A percentile compares a stretch with the other conserved stretches of the same genome.
Conservation (phyloP, 2,888 invertebrate genomes). For the Chrysina gloriosa region DNA sequence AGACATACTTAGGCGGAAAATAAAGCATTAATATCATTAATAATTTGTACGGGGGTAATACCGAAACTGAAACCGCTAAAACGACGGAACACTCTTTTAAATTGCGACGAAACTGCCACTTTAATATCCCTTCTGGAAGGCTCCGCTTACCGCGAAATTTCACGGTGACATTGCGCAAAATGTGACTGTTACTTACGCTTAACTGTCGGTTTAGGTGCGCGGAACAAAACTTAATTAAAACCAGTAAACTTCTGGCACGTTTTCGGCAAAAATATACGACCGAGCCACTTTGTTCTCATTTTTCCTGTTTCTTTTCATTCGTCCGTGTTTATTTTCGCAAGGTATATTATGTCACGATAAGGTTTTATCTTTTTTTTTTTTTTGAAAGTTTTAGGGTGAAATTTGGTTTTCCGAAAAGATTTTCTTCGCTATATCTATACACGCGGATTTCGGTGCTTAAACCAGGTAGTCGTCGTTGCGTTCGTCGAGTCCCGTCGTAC, state of each 20-base stretch:
- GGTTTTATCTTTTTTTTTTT: too few species aligned
- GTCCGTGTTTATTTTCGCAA: too few species aligned
- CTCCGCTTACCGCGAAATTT: neutral
- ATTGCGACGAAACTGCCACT: conserved; percentile 8
- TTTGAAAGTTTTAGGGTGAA: too few species aligned
- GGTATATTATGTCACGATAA: too few species aligned
- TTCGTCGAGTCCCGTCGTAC: neutral
- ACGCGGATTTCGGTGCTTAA: too few species aligned
- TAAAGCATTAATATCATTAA: too few species aligned
- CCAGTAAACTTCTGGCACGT: conserved; percentile 25
- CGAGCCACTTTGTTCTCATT: neutral
- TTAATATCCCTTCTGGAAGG: conserved; percentile 9
- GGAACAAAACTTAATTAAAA: conserved; percentile 35
- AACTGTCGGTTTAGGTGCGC: conserved; percentile 11
- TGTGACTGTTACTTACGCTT: conserved; percentile 9
- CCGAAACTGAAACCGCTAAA: conserved; percentile 10
- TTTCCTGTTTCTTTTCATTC: neutral
- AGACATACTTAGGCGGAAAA: too few species aligned
- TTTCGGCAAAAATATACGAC: conserved; percentile 6
- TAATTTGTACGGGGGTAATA: too few species aligned
- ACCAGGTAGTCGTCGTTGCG: neutral
- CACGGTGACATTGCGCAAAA: conserved; percentile 1
- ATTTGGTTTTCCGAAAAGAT: too few species aligned
- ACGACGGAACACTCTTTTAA: conserved; percentile 5
- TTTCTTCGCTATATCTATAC: too few species aligned